Evolutionary conservation across 2,888 invertebrate genomes (phyloP), one percentile per base, ranked within the genome.

Genomic region (Biston betularia): DNA sequence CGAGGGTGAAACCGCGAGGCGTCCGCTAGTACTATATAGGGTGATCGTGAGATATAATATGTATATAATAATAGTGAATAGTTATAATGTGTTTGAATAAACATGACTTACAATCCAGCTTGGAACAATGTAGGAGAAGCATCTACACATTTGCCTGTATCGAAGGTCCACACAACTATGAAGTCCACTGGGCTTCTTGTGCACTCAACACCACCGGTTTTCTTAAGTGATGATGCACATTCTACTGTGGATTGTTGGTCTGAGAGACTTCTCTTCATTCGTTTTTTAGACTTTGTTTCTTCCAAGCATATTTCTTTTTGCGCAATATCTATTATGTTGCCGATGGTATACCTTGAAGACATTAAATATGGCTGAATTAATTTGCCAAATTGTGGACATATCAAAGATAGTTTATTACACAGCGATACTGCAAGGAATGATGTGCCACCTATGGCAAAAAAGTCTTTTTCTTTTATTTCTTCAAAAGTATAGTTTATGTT

Each of bases 101-200:
- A 52, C 14, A 38, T 14, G 71, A 89, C 92, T 92, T 89, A 95
- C 95, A 84, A 80, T 75, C 83, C 86, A 68, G 79, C 79, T 73
- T 88, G 76, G 74, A 94, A 94, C 58, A 95, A 74, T 33, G 94
- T 89, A 24, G 97, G 97, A 12, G 97, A 95, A 9, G 97, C 96
- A 94, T 98, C 98, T 10, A 98, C 95, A 90, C 98, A 98, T 88
- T 97, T 98, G 48, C 94, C 93, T 58, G 96, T 94, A 85, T 97
- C 89, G 82, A 93, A 94, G 71, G 89, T 92, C 96, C 95, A 95
- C 86, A 85, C 82, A 86, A 95, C 94, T 45, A 78, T 72, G 71
- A 90, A 89, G 38, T 88, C 84, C 2, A 86, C 62, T 56, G 76
- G 69, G 35, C 71, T 78, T 0, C 42, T n/a, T 44, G 9, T 54